Conservation (phyloP, 2,797 vertebrate genomes). For the Pseudochaenichthys georgianus region DNA sequence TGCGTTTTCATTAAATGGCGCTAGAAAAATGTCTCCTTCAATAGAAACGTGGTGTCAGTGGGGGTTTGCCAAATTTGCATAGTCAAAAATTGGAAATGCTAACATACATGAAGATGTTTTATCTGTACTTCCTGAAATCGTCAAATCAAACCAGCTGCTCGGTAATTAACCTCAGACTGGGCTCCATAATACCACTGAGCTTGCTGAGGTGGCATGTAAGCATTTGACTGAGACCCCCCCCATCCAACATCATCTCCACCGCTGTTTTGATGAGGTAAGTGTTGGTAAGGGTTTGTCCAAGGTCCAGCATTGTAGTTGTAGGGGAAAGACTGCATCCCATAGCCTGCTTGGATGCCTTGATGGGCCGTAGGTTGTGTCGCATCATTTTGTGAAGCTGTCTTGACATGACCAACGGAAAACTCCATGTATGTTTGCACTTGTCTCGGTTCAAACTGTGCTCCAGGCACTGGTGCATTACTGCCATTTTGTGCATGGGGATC, state of each 20-base stretch:
- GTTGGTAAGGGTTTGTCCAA: background rate
- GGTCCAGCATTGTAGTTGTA: background rate
- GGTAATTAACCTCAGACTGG: constrained; percentile 10
- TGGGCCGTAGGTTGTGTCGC: background rate
- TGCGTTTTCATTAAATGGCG: background rate
- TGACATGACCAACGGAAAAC: background rate
- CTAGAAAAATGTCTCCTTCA: background rate
- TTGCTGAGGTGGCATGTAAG: constrained; percentile 1
- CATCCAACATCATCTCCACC: background rate
- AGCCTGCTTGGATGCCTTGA: background rate
- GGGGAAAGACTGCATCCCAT: constrained; percentile 8
- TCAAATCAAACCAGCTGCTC: background rate
- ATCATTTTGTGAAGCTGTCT: constrained; percentile 7
- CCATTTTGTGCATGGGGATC: background rate
- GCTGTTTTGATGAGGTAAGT: background rate
- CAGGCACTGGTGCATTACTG: background rate
- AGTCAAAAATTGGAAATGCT: background rate
- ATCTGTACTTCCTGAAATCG: background rate
- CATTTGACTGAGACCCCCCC: constrained; percentile 6
- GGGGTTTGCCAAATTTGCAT: background rate
- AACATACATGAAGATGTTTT: background rate
- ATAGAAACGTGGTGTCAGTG: background rate
- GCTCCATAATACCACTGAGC: background rate
- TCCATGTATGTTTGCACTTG: background rate
- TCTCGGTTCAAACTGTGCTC: background rate